These are phyloP conservation scores for Narcine bancroftii DNA, from an alignment of 2,113 vertebrate genomes.

Conservation along the genomic window DNA sequence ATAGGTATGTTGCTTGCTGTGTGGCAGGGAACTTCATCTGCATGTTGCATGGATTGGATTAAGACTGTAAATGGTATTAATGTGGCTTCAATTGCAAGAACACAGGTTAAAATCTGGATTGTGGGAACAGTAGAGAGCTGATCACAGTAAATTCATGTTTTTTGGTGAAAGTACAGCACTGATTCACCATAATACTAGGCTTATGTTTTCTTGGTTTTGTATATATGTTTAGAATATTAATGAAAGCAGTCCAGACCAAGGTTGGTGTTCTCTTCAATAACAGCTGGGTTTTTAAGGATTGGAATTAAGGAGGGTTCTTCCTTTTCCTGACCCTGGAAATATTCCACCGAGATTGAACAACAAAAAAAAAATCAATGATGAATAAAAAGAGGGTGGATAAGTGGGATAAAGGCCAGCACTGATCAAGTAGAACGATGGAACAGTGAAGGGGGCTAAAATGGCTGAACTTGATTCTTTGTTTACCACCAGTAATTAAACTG, in stretches of 20 bases:
- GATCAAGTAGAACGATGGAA: not conserved
- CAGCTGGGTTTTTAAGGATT: not conserved
- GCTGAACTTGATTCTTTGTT: not conserved
- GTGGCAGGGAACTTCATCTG: not conserved
- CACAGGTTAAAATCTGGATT: not conserved
- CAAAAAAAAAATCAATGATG: too few species aligned
- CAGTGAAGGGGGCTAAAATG: not conserved
- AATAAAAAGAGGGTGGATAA: not conserved
- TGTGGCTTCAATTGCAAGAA: not conserved
- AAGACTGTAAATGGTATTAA: not conserved
- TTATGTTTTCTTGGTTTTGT: not conserved
- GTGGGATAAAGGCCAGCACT: not conserved
- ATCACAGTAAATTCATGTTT: not conserved
- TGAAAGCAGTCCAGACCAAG: not conserved
- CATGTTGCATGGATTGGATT: not conserved
- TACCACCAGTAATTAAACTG: not conserved
- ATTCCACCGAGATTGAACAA: too few species aligned
- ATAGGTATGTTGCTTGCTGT: not conserved
- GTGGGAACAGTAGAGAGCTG: not conserved
- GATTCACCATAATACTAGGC: not conserved
- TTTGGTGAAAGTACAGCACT: not conserved
- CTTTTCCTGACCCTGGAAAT: too few species aligned
- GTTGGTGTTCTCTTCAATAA: not conserved
- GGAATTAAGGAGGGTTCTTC: not conserved
- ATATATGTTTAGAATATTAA: not conserved